Evolutionary conservation across 2,797 vertebrate genomes (phyloP).

Genomic region (Falco novaeseelandiae): DNA sequence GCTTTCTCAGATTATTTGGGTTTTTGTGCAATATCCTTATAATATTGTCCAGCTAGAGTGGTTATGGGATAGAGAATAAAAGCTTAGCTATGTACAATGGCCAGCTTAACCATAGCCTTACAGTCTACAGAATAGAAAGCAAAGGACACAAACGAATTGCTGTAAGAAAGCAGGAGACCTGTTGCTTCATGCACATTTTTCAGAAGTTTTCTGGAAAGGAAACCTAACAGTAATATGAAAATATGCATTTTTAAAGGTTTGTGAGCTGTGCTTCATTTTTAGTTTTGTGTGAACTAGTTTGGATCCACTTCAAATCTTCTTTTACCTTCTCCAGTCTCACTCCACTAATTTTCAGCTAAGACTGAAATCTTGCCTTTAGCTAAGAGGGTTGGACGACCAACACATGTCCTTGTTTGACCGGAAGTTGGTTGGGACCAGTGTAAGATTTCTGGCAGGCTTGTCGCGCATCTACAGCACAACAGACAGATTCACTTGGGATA

Average conservation of each 20-base stretch:
- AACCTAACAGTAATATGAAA: neutral
- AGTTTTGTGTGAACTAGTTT: neutral
- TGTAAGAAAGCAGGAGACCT: neutral
- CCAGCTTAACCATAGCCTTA: neutral
- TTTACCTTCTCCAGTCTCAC: neutral
- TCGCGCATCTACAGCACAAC: neutral
- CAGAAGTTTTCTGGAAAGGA: neutral
- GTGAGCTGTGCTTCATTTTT: neutral
- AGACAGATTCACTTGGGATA: neutral
- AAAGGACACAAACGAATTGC: neutral
- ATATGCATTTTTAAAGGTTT: neutral
- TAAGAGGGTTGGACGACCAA: neutral
- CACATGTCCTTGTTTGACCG: neutral
- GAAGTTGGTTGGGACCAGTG: neutral
- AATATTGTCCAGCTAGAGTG: neutral
- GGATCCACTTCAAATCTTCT: neutral
- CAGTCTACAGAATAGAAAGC: neutral
- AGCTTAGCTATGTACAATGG: neutral
- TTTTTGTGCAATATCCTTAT: neutral
- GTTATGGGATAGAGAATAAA: neutral
- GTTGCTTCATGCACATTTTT: neutral
- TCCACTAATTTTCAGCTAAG: neutral
- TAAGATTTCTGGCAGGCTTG: constrained; percentile 6
- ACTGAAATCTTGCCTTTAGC: neutral
- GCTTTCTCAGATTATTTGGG: neutral